phyloP scores from a whole-genome alignment of 2,888 invertebrate species.

The Psylliodes chrysocephalus region DNA sequence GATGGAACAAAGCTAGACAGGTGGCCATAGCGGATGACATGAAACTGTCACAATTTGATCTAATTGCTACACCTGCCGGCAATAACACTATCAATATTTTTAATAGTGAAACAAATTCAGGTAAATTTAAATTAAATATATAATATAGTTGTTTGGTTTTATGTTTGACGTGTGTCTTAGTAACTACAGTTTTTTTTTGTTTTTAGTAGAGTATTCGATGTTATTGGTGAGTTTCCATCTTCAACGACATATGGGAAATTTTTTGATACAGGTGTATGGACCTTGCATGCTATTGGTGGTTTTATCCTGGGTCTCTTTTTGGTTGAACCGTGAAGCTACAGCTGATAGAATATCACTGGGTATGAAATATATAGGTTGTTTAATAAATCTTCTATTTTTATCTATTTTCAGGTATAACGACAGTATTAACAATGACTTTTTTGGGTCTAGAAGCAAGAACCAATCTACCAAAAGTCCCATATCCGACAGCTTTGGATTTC shows the following conservation, averaged over 20 bases:
- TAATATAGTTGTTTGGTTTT: too few relatives aligned
- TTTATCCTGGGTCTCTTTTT: slow-evolving; percentile 89
- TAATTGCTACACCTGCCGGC: slow-evolving; percentile 78
- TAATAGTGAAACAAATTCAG: slow-evolving; percentile 57
- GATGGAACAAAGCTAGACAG: slow-evolving; percentile 77
- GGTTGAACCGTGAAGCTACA: slow-evolving; percentile 86
- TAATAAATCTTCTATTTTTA: too few relatives aligned
- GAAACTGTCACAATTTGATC: slow-evolving; percentile 86
- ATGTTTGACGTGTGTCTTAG: too few relatives aligned
- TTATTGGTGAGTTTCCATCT: slow-evolving; percentile 80
- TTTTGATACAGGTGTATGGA: slow-evolving; percentile 86
- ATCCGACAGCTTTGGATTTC: slow-evolving; percentile 87
- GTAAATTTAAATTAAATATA: slow-evolving; percentile 33
- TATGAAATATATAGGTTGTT: slow-evolving; percentile 57
- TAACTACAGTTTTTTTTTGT: too few relatives aligned
- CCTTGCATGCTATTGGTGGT: slow-evolving; percentile 85
- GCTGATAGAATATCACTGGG: slow-evolving; percentile 84
- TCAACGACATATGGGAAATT: slow-evolving; percentile 86
- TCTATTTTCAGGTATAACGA: slow-evolving; percentile 74
- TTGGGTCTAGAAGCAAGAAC: slow-evolving; percentile 82
- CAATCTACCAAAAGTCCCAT: slow-evolving; percentile 85
- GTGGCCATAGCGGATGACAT: slow-evolving; percentile 84
- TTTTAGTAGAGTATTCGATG: slow-evolving; percentile 75
- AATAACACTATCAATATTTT: slow-evolving; percentile 70
- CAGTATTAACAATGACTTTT: slow-evolving; percentile 87